Conservation (phyloP, 2,113 vertebrate species). For the Uria lomvia region DNA sequence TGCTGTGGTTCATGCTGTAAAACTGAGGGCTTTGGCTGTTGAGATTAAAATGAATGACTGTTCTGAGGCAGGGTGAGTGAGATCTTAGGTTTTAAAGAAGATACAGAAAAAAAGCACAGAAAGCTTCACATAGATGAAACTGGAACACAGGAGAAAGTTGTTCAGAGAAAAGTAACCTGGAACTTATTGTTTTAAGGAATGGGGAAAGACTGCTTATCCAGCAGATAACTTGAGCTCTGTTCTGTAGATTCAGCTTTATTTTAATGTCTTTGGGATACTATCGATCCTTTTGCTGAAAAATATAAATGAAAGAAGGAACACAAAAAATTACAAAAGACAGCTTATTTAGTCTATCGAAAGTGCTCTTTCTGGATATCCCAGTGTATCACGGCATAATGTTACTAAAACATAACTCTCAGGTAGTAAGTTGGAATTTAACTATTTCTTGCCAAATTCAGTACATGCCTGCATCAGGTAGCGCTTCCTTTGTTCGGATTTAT, state of each 20-base stretch:
- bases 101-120: background rate
- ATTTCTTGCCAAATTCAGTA: background rate
- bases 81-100: background rate
- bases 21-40: background rate
- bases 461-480: background rate
- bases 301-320: background rate
- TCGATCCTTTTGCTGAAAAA: background rate
- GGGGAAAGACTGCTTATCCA: slow-evolving; percentile 15
- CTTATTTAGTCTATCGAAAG: background rate
- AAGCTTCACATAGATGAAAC: background rate
- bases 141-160: background rate
- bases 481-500: background rate
- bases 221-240: background rate
- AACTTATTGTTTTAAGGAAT: background rate
- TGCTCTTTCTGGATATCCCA: background rate
- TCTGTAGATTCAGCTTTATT: slow-evolving; percentile 47
- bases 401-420: background rate
- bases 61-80: background rate
- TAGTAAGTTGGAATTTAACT: background rate
- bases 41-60: background rate
- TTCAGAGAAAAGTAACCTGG: background rate
- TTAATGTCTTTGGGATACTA: slow-evolving; percentile 35
- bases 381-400: background rate
- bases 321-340: background rate
- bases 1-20: background rate